phyloP scores from a whole-genome alignment of 2,888 invertebrate genomes.

The Erebia ligea region DNA sequence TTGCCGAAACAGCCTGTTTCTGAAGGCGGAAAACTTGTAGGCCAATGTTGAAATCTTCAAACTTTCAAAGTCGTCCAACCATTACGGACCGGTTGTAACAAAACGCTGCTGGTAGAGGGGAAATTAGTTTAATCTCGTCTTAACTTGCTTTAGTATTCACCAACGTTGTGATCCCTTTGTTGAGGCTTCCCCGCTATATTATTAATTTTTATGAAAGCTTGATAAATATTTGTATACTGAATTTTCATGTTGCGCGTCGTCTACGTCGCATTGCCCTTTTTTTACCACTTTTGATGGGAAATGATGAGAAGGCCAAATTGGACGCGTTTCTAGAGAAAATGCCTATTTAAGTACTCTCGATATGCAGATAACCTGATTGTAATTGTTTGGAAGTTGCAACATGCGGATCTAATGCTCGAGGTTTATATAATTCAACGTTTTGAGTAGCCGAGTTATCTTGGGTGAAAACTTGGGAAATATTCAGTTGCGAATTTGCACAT shows the following conservation, averaged over 20 bases:
- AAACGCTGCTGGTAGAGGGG: constrained; percentile 12
- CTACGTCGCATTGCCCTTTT: background rate
- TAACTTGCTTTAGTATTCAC: constrained; percentile 27
- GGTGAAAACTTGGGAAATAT: background rate
- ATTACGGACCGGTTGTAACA: constrained; percentile 13
- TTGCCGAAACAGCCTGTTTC: background rate
- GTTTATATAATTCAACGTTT: constrained; percentile 9
- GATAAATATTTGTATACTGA: background rate
- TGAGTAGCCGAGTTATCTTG: background rate
- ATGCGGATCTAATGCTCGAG: background rate
- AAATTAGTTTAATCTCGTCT: constrained; percentile 16
- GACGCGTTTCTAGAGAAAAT: no score
- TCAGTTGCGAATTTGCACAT: background rate
- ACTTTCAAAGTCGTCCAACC: constrained; percentile 12
- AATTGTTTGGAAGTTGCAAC: no score
- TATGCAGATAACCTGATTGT: no score
- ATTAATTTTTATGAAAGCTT: constrained; percentile 8
- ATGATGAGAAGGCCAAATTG: background rate
- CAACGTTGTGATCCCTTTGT: constrained; percentile 26
- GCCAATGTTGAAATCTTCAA: constrained; percentile 13
- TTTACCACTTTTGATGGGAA: background rate
- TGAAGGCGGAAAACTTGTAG: constrained; percentile 1
- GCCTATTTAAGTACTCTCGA: no score
- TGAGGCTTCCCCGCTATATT: background rate
- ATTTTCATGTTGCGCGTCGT: background rate